Evolutionary conservation across 2,113 vertebrate genomes (phyloP), one percentile per base, ranked within the genome.

Genomic region (Charina bottae): DNA sequence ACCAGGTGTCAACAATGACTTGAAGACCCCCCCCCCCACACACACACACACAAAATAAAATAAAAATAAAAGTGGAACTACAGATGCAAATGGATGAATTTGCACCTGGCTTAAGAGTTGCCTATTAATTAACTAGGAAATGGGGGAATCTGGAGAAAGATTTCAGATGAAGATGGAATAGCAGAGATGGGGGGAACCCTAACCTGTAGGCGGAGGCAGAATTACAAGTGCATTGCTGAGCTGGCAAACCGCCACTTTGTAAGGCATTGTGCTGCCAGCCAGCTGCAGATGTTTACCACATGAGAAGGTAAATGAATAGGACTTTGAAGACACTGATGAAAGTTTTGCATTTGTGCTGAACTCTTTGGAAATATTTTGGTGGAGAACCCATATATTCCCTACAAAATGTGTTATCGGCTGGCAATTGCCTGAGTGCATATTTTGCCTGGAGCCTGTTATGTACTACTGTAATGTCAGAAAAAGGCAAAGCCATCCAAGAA

Each of bases 311-410:
- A 90, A 90, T 86, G 92, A 90, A 92, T 90, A 62, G 17, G 62
- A 72, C 62, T 92, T 17, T 87, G 83, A 87, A 87, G 83, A 58
- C 33, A 58, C 6, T 55, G 88, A 49, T 59, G 88, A 90, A 87
- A 19, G 92, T 90, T 92, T 72, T 92, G 92, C 19, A 92, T 90
- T 90, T 92, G 83, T 59, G 55, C 88, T 64, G 88, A 85, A 72
- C 53, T 59, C 92, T 87, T 49, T 68, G 54, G 62, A 92, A 92
- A 92, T 87, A 90, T 72, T 90, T 90, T 86, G 83, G 62, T 84
- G 78, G 83, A 92, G 55, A 60, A 92, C 68, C 49, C 24, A n/a
- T 53, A 42, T 86, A 78, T 87, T 23, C 53, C 21, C 42, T 68
- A 13, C 88, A 87, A 90, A 85, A 90, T 24, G 53, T 19, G 62